Evolutionary conservation across 2,888 invertebrate genomes (phyloP), one percentile per base, ranked within the genome.

Genomic region (Epirrita christyi): DNA sequence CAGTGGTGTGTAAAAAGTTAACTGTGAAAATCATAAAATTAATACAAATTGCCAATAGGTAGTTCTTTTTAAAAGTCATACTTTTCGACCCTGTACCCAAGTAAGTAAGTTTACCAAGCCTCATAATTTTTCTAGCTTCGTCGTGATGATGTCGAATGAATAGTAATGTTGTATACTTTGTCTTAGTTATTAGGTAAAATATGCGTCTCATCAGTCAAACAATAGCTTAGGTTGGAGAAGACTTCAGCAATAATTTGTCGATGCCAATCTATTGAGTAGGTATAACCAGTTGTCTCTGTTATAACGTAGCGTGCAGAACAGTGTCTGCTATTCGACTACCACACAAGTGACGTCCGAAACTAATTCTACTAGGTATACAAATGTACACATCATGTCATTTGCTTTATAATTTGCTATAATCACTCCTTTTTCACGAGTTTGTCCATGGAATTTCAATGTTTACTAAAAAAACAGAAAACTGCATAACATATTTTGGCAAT

Each of bases 261-360:
- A 27, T 48, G 41, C 40, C 7, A 41, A 51, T 43, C 58, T 53
- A 58, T 54, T 58, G 58, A 59, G 46, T 42, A n/a, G n/a, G n/a
- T n/a, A n/a, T n/a, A n/a, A n/a, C n/a, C n/a, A n/a, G n/a, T n/a
- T n/a, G n/a, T n/a, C n/a, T n/a, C n/a, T n/a, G n/a, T n/a, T n/a
- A 29, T 11, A 21, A 29, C 14, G 34, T 14, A 61, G 43, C 64
- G 61, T 64, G 61, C 55, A 60, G 59, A 66, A 62, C 57, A 37
- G 32, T 56, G 51, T 59, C 59, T 59, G 53, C 60, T 52, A 52
- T 57, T 46, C 53, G 55, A 56, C 55, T 44, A 48, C 50, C 38
- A 51, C 44, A 49, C 41, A 21, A 48, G 41, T 70, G 70, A 71
- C 65, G 61, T 52, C 62, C 61, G 67, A 46, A 62, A 68, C 70